These are phyloP conservation scores for Cheirogaleus major DNA, from an alignment of 2,797 vertebrate genomes.

Conservation along the genomic window DNA sequence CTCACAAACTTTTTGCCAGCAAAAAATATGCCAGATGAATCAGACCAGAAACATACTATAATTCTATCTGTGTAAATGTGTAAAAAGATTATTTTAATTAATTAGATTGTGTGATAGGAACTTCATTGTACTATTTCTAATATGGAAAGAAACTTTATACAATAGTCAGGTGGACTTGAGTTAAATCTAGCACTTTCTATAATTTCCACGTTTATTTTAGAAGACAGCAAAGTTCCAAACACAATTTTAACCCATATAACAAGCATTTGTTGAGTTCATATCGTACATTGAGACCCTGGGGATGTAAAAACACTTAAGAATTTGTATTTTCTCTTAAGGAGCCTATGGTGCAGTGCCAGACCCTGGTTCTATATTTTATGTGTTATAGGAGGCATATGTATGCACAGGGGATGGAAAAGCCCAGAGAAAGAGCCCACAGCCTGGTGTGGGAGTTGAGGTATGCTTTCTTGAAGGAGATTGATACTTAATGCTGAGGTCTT, in stretches of 20 bases:
- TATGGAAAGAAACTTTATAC: conserved; percentile 12
- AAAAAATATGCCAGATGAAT: conserved; percentile 35
- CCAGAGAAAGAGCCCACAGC: neutral
- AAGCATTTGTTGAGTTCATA: neutral
- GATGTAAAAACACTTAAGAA: neutral
- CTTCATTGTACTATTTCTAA: conserved; percentile 9
- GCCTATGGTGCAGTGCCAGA: neutral
- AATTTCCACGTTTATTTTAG: conserved; percentile 3
- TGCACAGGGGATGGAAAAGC: neutral
- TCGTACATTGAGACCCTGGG: neutral
- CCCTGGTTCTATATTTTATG: neutral
- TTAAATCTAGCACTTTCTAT: neutral
- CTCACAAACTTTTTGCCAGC: neutral
- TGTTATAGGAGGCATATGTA: neutral
- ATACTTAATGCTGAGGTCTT: neutral
- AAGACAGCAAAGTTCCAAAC: neutral
- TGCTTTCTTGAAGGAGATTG: neutral
- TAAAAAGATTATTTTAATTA: conserved; percentile 27
- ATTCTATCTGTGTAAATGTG: conserved; percentile 2
- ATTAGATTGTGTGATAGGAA: conserved; percentile 10
- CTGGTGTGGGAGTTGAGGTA: neutral
- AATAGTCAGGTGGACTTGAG: neutral
- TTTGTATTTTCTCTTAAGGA: neutral
- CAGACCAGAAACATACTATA: neutral
- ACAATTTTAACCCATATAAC: neutral